Conservation (phyloP, 2,797 vertebrate genomes). For the Danio tinwini region DNA sequence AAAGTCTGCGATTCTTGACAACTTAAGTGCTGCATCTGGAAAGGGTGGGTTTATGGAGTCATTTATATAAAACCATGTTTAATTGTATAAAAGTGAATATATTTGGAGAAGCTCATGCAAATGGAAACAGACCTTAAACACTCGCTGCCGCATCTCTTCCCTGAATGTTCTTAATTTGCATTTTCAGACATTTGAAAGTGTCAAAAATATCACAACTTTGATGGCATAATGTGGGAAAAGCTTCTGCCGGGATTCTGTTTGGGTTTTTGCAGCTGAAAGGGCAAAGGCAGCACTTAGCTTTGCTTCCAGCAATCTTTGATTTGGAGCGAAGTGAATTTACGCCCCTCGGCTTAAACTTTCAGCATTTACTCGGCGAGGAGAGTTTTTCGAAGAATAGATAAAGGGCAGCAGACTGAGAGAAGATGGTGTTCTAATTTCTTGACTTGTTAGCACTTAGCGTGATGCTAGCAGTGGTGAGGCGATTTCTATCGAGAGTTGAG, state of each 20-base stretch:
- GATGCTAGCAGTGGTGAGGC: not conserved
- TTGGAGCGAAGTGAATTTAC: constrained; percentile 31
- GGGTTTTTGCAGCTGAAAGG: not conserved
- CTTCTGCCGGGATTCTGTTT: not conserved
- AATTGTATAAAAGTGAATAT: constrained; percentile 25
- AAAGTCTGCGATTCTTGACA: constrained; percentile 14
- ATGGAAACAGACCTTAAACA: constrained; percentile 26
- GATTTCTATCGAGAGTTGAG: not conserved
- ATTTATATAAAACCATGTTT: constrained; percentile 19
- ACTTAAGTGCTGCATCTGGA: constrained; percentile 4
- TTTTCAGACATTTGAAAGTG: not conserved
- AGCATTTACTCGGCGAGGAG: constrained; percentile 41
- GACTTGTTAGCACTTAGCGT: constrained; percentile 13
- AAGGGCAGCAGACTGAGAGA: not conserved
- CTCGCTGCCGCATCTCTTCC: not conserved
- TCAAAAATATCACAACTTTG: not conserved
- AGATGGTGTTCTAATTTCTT: constrained; percentile 3
- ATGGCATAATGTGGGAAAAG: not conserved
- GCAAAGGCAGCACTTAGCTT: not conserved
- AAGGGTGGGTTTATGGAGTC: not conserved
- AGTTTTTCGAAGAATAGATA: constrained; percentile 9
- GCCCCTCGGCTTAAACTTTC: constrained; percentile 20
- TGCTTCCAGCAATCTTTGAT: constrained; percentile 27
- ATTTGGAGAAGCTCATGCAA: constrained; percentile 13
- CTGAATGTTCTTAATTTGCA: not conserved